Evolutionary conservation across 2,888 invertebrate species (phyloP), one percentile per base, ranked within the genome.

Genomic region (Blomia tropicalis): DNA sequence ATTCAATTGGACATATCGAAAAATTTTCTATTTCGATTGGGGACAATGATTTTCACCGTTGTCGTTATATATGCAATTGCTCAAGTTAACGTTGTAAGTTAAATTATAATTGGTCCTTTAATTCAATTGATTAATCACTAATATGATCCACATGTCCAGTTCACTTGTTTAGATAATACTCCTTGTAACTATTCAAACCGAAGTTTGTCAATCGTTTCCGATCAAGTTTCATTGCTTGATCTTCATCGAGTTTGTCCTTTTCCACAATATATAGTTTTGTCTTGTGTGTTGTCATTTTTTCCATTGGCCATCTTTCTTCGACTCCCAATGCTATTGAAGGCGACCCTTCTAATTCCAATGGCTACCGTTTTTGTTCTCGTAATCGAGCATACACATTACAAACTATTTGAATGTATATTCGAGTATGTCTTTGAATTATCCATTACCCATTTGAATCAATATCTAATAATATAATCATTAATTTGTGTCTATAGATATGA

Each of bases 31-130:
- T 75, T 90, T 43, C 80, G 90, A 66, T 79, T 89, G 69, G 86
- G 87, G 60, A 85, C 90, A 29, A 87, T 88, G 3, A 83, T 87
- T 22, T 87, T 89, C 70, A 88, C 89, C 1, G 83, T 89, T 64
- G 81, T 89, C 11, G 78, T 90, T 63, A 82, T 89, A 36, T 89
- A 89, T 73, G 84, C 87, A 56, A 87, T 89, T 66, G 87, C 87
- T 58, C 89, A 90, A 77, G 87, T 89, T 65, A 91, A 91, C 79
- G 87, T 89, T 78, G 89, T 90, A 77, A 81, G 87, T 81, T 67
- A 22, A 44, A 22, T 51, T 25, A 43, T 19, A n/a, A 41, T 41
- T 2, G n/a, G 2, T 41, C 5, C 14, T 7, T 54, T 5, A 54
- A 54, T 30, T n/a, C 11, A 29, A 4, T 56, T 56, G 14, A 19